phyloP scores from a whole-genome alignment of 2,113 vertebrate genomes.

The Halichoerus grypus region DNA sequence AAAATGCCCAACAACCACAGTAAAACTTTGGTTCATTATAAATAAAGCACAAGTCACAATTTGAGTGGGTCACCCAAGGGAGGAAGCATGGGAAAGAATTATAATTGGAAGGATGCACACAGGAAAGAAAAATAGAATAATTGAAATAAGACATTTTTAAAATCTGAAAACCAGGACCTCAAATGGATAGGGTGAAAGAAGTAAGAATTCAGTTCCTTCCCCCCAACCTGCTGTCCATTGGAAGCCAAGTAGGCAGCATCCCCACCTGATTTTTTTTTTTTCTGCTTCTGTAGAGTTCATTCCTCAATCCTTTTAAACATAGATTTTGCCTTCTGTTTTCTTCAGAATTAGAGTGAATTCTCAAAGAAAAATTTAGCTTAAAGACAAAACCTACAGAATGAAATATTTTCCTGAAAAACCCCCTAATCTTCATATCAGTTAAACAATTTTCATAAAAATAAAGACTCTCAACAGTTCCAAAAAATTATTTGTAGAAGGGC shows the following conservation, averaged over 20 bases:
- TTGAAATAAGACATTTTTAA: background rate
- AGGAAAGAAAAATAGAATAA: background rate
- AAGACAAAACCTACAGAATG: background rate
- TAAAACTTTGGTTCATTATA: background rate
- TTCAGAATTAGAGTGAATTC: constrained; percentile 31
- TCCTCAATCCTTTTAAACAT: background rate
- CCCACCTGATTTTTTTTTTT: background rate
- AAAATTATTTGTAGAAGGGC: background rate
- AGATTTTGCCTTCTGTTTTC: constrained; percentile 21
- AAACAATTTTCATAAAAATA: background rate
- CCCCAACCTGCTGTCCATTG: background rate
- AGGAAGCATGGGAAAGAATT: background rate
- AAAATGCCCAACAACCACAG: background rate
- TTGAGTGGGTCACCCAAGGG: background rate
- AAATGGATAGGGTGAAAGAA: background rate
- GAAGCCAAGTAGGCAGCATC: background rate
- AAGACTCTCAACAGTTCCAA: background rate
- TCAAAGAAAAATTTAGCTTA: constrained; percentile 2
- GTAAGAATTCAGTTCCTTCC: background rate
- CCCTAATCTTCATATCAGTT: constrained; percentile 13
- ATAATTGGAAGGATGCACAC: background rate
- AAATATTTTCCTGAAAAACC: background rate
- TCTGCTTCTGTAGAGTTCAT: background rate
- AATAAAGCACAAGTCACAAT: background rate
- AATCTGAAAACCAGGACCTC: background rate